Base-by-base conservation (phyloP, 2,797 vertebrate genomes). In the Diceros bicornis region DNA sequence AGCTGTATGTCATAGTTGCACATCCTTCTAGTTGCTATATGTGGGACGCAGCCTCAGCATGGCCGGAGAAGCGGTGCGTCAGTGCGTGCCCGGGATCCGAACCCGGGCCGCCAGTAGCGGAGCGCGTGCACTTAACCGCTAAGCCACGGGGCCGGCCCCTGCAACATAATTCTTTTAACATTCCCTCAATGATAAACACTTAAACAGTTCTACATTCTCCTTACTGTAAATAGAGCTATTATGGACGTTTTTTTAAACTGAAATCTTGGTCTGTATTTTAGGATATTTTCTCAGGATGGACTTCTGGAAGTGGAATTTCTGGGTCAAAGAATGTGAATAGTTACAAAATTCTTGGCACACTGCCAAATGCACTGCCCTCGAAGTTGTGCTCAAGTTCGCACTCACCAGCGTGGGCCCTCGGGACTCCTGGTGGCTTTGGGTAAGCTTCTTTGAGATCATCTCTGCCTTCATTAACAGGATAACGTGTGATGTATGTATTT, bases 211-310 rank as follows among this genome's bases (percentile, higher is more conserved):
- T 87, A 3, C 59, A 14, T 69, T 89, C 79, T 78, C 13, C 32
- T 68, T n/a, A 25, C 34, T 68, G 18, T 79, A 74, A 92, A 74
- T 62, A 88, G 85, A 92, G 41, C 41, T 82, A 47, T 84, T 66
- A 68, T 37, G 17, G 84, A 27, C 20, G 9, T 78, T 86, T 86
- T 86, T 55, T 50, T 2, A 81, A 89, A 62, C 2, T n/a, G 59
- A 77, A 91, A 75, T 75, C 71, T 62, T 94, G 47, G 34, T 41
- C 18, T 55, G 34, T 68, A 71, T 88, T 97, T 94, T 27, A 66
- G 62, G 6, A 41, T 71, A 66, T 68, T 89, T 97, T 92, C n/a
- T 96, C 74, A 55, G n/a, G 27, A 64, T n/a, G 62, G 25, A 81
- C 9, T 52, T 83, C 64, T 55, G 89, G 69, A 62, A 3, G 41